Evolutionary conservation across 1,140 invertebrate genomes (phyloP).

Genomic region (Zaprionus inermis): DNA sequence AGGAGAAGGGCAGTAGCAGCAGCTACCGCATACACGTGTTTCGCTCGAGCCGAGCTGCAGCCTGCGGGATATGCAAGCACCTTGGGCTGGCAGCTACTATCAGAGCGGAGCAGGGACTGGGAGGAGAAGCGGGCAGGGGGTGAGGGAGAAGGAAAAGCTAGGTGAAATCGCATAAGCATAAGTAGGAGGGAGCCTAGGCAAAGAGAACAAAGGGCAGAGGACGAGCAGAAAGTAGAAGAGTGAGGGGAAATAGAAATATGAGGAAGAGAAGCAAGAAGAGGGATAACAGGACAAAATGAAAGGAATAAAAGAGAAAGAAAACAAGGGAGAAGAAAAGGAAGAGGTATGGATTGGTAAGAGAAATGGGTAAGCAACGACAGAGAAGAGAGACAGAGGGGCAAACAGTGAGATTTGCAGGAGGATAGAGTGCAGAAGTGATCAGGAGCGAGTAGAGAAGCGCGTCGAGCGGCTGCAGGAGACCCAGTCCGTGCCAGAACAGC

Average conservation of each 20-base stretch:
- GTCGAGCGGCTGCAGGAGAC: not conserved
- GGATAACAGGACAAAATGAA: not conserved
- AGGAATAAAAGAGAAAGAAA: not conserved
- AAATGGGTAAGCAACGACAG: not conserved
- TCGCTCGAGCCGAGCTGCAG: not conserved
- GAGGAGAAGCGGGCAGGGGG: not conserved
- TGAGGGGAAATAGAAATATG: no score
- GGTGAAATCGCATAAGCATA: not conserved
- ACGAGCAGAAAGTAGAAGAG: not conserved
- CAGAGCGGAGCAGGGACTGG: not conserved
- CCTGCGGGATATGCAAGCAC: slow-evolving; percentile 16
- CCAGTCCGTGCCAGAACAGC: not conserved
- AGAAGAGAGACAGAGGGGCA: not conserved
- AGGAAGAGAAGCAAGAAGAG: not conserved
- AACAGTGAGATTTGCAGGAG: not conserved
- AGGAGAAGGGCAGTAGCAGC: not conserved
- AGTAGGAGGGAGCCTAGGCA: no score
- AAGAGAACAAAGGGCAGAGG: not conserved
- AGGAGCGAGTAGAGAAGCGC: not conserved
- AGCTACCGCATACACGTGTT: slow-evolving; percentile 10
- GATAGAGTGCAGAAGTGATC: not conserved
- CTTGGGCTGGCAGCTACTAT: not conserved
- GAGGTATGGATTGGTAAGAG: no score
- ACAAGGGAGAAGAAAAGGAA: no score
- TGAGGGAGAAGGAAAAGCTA: not conserved